Evolutionary conservation across 2,888 invertebrate genomes (phyloP), one percentile per base, ranked within the genome.

Genomic region (Argynnis bischoffii): DNA sequence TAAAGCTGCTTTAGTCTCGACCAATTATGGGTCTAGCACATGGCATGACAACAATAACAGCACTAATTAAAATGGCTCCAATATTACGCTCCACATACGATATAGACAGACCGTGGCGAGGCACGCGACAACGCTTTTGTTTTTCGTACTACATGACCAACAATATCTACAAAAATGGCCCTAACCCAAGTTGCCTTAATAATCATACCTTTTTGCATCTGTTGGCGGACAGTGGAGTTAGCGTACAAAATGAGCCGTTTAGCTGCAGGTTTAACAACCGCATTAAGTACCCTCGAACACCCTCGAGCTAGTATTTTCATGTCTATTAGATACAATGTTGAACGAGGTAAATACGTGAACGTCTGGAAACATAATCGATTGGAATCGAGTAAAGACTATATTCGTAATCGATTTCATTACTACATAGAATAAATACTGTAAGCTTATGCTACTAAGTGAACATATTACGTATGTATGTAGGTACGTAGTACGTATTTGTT

Each of bases 31-130:
- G 50, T 56, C 67, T 74, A 74, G 75, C 77, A 75, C 76, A 75
- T 75, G 77, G 85, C 78, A 82, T 84, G 86, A 79, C 80, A 80
- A 80, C 81, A 83, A 84, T 84, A 86, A 87, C 85, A 81, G 83
- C 81, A 76, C 82, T 83, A 85, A 88, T 87, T 88, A 84, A 84
- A 83, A 81, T 76, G 76, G 81, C 81, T 77, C 79, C 80, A 79
- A 77, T 77, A 87, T 81, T 82, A 83, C 81, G 83, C 79, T 82
- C 80, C 75, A 83, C 79, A 85, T 86, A 81, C 78, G 77, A 76
- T 64, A 66, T 61, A 69, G 72, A 48, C 64, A 70, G 69, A 60
- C 18, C 63, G 59, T 64, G 67, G 63, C 67, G 75, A 72, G 79
- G 81, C 86, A 87, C 85, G 85, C 85, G 86, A 86, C 84, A 81